phyloP scores from a whole-genome alignment of 2,888 invertebrate genomes.

The Tuta absoluta region DNA sequence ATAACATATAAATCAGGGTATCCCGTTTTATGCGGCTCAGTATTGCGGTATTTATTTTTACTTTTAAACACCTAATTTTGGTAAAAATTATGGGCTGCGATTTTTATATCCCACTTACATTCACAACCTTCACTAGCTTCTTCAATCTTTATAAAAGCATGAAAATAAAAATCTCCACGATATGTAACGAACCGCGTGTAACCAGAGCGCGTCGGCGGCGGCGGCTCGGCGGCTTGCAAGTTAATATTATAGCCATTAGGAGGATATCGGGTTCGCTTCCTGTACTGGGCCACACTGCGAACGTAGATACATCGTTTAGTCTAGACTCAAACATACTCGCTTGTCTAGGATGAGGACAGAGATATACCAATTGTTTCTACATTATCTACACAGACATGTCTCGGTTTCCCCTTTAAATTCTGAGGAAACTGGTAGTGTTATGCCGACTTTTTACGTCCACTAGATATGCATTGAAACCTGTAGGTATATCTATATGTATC shows the following conservation, averaged over 20 bases:
- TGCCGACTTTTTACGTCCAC: too few relatives aligned
- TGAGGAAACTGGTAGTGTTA: too few relatives aligned
- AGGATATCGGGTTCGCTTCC: conserved; percentile 67
- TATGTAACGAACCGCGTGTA: conserved; percentile 26
- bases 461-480: too few relatives aligned
- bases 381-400: neutral
- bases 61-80: too few relatives aligned
- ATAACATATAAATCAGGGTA: too few relatives aligned
- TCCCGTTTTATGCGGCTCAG: too few relatives aligned
- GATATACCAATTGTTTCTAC: neutral
- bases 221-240: conserved; percentile 36
- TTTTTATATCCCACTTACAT: neutral
- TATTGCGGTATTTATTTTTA: too few relatives aligned
- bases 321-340: neutral
- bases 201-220: conserved; percentile 28
- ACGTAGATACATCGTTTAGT: conserved; percentile 2
- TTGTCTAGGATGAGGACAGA: neutral
- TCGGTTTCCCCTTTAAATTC: neutral
- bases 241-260: conserved; percentile 58
- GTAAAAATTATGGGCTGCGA: too few relatives aligned
- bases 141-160: conserved; percentile 3
- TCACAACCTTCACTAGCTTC: neutral
- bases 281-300: conserved; percentile 34
- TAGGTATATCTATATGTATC: too few relatives aligned
- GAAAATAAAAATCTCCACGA: conserved; percentile 1